Evolutionary conservation across 2,888 invertebrate species (phyloP).

Genomic region (Alsophila aescularia): DNA sequence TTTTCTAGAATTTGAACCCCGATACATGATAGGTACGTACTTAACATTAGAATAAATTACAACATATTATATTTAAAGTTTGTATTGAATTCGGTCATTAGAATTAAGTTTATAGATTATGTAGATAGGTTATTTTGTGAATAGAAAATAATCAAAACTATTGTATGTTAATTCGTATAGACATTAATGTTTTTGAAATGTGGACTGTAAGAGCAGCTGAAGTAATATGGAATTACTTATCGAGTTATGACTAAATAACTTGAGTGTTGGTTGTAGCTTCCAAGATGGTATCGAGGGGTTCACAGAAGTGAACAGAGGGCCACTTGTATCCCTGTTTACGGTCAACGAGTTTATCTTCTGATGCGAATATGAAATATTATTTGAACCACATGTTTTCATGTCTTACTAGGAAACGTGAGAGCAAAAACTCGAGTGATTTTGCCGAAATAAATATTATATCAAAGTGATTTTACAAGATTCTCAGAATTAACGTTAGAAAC

Average conservation of each 20-base stretch:
- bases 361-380: conserved; percentile 78
- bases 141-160: conserved; percentile 48
- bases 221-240: conserved; percentile 60
- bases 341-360: conserved; percentile 56
- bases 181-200: conserved; percentile 45
- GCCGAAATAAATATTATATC: background rate
- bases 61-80: conserved; percentile 31
- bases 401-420: conserved; percentile 37
- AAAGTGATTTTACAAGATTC: background rate
- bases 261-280: conserved; percentile 48
- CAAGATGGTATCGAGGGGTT: conserved; percentile 68
- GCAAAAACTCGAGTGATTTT: background rate
- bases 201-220: conserved; percentile 36
- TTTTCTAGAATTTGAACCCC: conserved; percentile 50
- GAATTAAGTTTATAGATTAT: conserved; percentile 34
- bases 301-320: conserved; percentile 77
- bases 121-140: conserved; percentile 41
- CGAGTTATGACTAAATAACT: conserved; percentile 64
- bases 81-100: conserved; percentile 38
- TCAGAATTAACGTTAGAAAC: conserved; percentile 29
- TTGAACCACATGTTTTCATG: conserved; percentile 67
- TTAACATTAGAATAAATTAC: conserved; percentile 49
- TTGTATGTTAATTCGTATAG: conserved; percentile 55
- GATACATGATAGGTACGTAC: conserved; percentile 40
- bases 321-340: conserved; percentile 67